Conservation (phyloP, 2,888 invertebrate species). For the Lithodes maja region DNA sequence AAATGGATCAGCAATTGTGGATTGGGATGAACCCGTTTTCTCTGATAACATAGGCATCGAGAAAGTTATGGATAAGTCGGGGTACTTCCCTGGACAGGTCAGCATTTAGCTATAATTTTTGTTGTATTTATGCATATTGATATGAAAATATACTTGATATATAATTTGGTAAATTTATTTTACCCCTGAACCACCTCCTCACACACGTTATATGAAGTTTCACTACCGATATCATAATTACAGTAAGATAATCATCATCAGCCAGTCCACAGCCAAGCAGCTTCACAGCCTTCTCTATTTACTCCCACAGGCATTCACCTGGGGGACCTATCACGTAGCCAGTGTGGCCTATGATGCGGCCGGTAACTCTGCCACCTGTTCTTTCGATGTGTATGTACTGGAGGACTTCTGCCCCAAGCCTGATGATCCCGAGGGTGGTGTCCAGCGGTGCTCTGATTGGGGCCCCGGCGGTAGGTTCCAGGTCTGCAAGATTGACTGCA, state of each 20-base stretch:
- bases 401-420: conserved; percentile 94
- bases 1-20: conserved; percentile 91
- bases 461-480: conserved; percentile 97
- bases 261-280: background rate
- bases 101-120: background rate
- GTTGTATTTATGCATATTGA: background rate
- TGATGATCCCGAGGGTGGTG: conserved; percentile 92
- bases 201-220: background rate
- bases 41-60: conserved; percentile 90
- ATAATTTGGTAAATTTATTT: too few species aligned
- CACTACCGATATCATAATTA: background rate
- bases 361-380: conserved; percentile 92
- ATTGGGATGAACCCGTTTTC: conserved; percentile 94
- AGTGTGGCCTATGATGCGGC: conserved; percentile 95
- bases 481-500: conserved; percentile 93
- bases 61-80: conserved; percentile 87
- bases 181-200: too few species aligned
- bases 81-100: conserved; percentile 88
- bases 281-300: too few species aligned
- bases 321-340: conserved; percentile 94
- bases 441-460: conserved; percentile 95
- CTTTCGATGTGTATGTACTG: conserved; percentile 91
- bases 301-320: conserved; percentile 80
- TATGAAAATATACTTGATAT: too few species aligned
- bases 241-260: background rate